These are phyloP conservation scores for Lucilia sericata DNA, from an alignment of 1,140 invertebrate genomes.

Conservation along the genomic window DNA sequence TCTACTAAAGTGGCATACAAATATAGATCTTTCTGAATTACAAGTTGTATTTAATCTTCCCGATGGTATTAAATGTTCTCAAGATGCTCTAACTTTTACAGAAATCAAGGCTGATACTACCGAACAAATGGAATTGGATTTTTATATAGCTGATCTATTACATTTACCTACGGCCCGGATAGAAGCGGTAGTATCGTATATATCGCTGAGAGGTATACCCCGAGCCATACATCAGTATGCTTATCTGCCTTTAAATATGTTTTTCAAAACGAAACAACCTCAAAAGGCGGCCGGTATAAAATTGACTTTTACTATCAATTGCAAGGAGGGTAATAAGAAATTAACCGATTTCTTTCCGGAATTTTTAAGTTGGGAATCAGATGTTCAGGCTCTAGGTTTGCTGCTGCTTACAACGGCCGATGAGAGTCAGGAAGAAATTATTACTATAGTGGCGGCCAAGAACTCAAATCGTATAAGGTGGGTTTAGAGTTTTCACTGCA, in stretches of 20 bases:
- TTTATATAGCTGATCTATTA: conserved; percentile 59
- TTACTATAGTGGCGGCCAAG: conserved; percentile 64
- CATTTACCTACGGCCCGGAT: conserved; percentile 57
- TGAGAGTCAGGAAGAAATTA: conserved; percentile 57
- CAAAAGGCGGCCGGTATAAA: conserved; percentile 64
- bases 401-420: conserved; percentile 57
- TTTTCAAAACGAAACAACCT: conserved; percentile 57
- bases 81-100: conserved; percentile 56
- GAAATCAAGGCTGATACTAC: conserved; percentile 54
- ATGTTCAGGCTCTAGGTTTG: conserved; percentile 59
- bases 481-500: too few relatives aligned
- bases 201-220: conserved; percentile 60
- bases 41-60: conserved; percentile 57
- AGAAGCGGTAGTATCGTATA: conserved; percentile 59
- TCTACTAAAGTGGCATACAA: conserved; percentile 50
- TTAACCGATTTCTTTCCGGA: conserved; percentile 59
- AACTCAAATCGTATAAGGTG: conserved; percentile 63
- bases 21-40: conserved; percentile 57
- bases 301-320: conserved; percentile 60
- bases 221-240: conserved; percentile 57
- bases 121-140: conserved; percentile 54
- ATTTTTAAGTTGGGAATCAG: conserved; percentile 55
- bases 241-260: conserved; percentile 60
- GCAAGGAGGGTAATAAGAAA: conserved; percentile 55
- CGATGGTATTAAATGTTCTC: conserved; percentile 56